These are phyloP conservation scores for Chrysogorgia sp. DNA, from an alignment of 92 coral and sea anemone species.

Conservation along the genomic window DNA sequence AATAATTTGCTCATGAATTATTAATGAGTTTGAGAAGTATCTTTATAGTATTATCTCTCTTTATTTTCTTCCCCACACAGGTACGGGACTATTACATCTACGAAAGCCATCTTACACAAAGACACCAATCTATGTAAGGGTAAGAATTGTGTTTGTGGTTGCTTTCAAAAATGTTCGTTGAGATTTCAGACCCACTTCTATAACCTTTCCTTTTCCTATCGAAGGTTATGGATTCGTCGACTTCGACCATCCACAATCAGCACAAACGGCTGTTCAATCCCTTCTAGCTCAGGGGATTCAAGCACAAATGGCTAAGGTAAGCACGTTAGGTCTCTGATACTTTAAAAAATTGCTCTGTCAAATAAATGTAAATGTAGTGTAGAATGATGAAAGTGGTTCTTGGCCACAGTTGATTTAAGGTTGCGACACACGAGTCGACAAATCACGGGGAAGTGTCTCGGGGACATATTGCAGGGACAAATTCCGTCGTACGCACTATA, in stretches of 20 bases:
- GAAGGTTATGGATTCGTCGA: conserved; percentile 99
- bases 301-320: conserved; percentile 99
- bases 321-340: not conserved
- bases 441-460: no score
- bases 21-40: not conserved
- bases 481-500: no score
- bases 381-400: no score
- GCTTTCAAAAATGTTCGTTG: no score
- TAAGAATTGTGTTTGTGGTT: conserved; percentile 20
- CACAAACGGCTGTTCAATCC: conserved; percentile 95
- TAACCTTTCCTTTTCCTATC: not conserved
- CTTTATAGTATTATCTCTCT: not conserved
- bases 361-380: no score
- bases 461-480: no score
- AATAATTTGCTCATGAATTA: no score
- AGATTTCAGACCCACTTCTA: not conserved
- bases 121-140: conserved; percentile 99
- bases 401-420: no score
- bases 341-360: not conserved
- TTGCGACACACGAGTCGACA: no score
- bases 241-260: conserved; percentile 90
- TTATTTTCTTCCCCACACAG: not conserved
- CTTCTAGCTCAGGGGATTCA: conserved; percentile 84
- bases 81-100: not conserved
- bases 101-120: conserved; percentile 96